These are phyloP conservation scores for Leucopsar rothschildi DNA, from an alignment of 2,113 vertebrate genomes.

Conservation along the genomic window DNA sequence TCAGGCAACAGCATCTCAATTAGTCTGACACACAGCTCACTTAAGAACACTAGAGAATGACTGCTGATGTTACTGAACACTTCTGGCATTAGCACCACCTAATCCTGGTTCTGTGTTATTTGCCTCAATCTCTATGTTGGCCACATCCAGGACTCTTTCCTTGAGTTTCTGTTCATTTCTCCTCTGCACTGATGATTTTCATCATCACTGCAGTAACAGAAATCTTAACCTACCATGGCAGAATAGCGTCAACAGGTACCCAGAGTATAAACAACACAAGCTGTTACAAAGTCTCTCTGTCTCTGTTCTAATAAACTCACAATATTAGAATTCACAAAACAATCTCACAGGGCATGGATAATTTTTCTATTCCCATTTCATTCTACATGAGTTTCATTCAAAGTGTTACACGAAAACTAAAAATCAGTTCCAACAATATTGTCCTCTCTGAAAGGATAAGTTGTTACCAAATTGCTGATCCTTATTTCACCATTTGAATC, in stretches of 20 bases:
- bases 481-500: neutral
- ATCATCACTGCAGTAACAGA: neutral
- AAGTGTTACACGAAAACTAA: neutral
- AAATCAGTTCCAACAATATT: neutral
- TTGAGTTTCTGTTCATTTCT: neutral
- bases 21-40: rapidly evolving
- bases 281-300: neutral
- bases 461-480: neutral
- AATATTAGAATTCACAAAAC: neutral
- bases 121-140: rapidly evolving
- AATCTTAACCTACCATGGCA: neutral
- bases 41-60: neutral
- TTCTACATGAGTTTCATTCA: neutral
- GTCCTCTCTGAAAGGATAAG: neutral
- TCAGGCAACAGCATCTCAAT: neutral
- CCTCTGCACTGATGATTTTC: neutral
- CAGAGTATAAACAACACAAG: neutral
- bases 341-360: neutral
- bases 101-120: neutral
- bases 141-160: neutral
- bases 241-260: neutral
- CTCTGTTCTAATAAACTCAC: neutral
- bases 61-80: neutral
- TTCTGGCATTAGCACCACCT: neutral
- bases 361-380: neutral